Percentiles rank a stretch among this genome's conserved stretches.
phyloP scores from a whole-genome alignment of 2,113 vertebrate species.

The Melierax canorus region DNA sequence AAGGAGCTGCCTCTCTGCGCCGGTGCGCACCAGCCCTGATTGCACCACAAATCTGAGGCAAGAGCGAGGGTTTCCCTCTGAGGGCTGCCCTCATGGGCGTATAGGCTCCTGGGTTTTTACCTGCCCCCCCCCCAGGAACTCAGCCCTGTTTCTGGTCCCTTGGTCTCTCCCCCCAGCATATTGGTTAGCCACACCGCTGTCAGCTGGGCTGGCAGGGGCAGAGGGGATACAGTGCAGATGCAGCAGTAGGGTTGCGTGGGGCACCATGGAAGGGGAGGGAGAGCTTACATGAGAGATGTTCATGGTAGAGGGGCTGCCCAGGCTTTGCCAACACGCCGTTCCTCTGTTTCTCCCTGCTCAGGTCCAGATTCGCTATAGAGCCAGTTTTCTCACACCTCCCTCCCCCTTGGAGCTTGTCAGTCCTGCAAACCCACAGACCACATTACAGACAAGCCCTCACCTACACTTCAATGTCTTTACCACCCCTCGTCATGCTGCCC shows the following conservation, averaged over 20 bases:
- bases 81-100: rapidly evolving
- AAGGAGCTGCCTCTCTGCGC: background rate
- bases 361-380: background rate
- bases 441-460: background rate
- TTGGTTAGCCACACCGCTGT: rapidly evolving
- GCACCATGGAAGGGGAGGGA: background rate
- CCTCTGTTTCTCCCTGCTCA: background rate
- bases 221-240: background rate
- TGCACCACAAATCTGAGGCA: background rate
- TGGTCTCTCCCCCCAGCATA: background rate
- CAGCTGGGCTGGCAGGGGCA: background rate
- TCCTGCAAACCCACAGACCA: background rate
- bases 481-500: background rate
- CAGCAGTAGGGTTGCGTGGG: background rate
- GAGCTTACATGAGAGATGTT: background rate
- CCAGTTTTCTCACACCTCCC: background rate
- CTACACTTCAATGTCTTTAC: background rate
- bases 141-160: background rate
- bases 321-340: background rate
- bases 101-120: background rate
- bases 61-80: background rate
- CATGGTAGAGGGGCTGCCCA: background rate
- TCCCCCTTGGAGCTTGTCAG: background rate
- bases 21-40: rapidly evolving
- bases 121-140: background rate